Base-by-base conservation (phyloP, 1,140 invertebrate genomes). In the Trichogramma pretiosum region DNA sequence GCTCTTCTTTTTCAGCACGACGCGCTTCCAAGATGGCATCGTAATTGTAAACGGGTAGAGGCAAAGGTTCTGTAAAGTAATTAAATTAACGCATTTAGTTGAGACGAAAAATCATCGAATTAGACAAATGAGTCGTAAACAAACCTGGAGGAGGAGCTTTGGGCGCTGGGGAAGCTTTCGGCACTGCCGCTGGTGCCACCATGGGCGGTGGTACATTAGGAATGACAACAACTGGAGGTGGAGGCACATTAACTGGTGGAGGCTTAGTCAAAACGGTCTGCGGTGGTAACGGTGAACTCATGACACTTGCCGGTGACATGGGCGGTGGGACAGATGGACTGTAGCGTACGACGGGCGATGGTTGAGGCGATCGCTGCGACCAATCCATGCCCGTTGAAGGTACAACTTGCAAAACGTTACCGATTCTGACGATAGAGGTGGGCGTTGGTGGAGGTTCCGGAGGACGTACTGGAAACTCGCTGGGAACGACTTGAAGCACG, bases 401-500 rank as follows among this genome's bases (percentile, higher is more conserved):
- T 8, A 66, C 61, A 0, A 72, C 67, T 56, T 72, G 67, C 28
- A 70, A 52, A 5, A 70, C 60, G 40, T 72, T 68, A 5, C 68
- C 69, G 24, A 68, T 59, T 53, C 69, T 34, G 32, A 55, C 39
- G 48, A 62, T 48, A 19, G 41, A 33, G 10, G 55, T 54, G 10
- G 34, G 39, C 10, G 46, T 47, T 21, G 34, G 24, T 7, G 41
- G 16, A 9, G 44, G 43, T 16, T 47, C 45, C 36, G 45, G 46
- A 7, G 45, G 48, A 7, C 47, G 53, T 4, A 40, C 13, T 3
- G 41, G 44, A 24, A 58, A 62, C 32, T 58, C 57, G 13, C 47
- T 53, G 1, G 76, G 76, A 8, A 77, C 67, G 14, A 80, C 76
- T 63, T 78, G 77, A 1, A 80, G 58, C 54, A 78, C 72, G 55